Evolutionary conservation across 2,113 vertebrate species (phyloP), one percentile per base, ranked within the genome.

Genomic region (Penelope pileata): DNA sequence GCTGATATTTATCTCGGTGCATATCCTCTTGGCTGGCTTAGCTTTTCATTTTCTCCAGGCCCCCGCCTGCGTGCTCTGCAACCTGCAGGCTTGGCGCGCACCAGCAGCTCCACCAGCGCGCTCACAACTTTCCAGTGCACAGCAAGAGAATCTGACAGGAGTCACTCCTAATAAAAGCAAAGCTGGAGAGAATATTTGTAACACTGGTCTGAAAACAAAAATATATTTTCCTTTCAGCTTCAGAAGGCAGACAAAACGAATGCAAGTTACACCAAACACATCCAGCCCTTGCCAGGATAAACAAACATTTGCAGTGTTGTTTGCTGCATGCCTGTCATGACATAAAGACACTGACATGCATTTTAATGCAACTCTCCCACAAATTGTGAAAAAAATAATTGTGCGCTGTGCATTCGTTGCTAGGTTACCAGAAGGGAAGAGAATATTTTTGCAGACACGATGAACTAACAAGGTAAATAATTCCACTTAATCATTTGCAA

Each of bases 381-480:
- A 94, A 96, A 93, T 90, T 88, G 92, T 88, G 95, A 72, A 96
- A 95, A 97, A 96, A 96, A 97, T 88, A 94, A 93, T 67, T 96
- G 92, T 86, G 88, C 53, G 6, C 60, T 62, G 66, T 72, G 83
- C 66, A 62, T 82, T 84, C 24, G 80, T 96, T 95, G 94, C 96
- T 88, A 88, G 93, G 93, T 82, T 93, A 96, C 96, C 59, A 60
- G 85, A 48, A 88, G 64, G 56, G 79, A 82, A 88, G 86, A 76
- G 90, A 56, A 86, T 88, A 95, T 92, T 95, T 94, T 47, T 93
- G 77, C 83, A 86, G 83, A 56, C 90, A 69, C 53, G 90, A 96
- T 94, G 94, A 97, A 96, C 88, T 97, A 88, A 75, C 69, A 93
- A 91, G 90, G 93, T 96, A 97, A 97, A 96, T 93, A 97, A 93